Conservation (phyloP, 2,888 invertebrate species). For the Timema cristinae region DNA sequence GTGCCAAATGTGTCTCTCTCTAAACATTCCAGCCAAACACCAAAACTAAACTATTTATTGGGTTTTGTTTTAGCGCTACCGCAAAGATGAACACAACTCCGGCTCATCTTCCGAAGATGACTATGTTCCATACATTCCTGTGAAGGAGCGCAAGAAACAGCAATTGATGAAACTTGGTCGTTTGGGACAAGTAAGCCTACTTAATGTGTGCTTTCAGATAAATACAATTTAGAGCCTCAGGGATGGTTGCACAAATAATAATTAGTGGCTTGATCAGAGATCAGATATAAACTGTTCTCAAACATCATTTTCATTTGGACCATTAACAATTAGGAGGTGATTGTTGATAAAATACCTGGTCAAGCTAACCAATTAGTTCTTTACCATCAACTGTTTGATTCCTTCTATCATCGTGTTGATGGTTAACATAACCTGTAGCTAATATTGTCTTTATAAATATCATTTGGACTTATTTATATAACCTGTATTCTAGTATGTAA, state of each 20-base stretch:
- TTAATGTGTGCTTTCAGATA: background rate
- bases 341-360: no score
- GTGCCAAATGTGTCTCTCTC: no score
- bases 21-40: no score
- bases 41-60: background rate
- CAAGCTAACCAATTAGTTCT: background rate
- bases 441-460: background rate
- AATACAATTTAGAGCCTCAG: background rate
- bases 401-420: background rate
- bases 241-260: no score
- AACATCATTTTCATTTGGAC: no score
- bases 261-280: no score
- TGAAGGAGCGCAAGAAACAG: constrained; percentile 85
- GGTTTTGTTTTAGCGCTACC: constrained; percentile 50
- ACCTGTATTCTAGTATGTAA: no score
- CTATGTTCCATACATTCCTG: constrained; percentile 88
- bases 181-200: constrained; percentile 56
- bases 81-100: constrained; percentile 58
- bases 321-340: no score
- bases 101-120: constrained; percentile 63
- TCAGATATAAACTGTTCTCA: no score
- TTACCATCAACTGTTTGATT: background rate
- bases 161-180: constrained; percentile 76
- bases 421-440: background rate
- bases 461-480: background rate